Evolutionary conservation across 2,113 vertebrate species (phyloP), one percentile per base, ranked within the genome.

Genomic region (Girardinichthys multiradiatus): DNA sequence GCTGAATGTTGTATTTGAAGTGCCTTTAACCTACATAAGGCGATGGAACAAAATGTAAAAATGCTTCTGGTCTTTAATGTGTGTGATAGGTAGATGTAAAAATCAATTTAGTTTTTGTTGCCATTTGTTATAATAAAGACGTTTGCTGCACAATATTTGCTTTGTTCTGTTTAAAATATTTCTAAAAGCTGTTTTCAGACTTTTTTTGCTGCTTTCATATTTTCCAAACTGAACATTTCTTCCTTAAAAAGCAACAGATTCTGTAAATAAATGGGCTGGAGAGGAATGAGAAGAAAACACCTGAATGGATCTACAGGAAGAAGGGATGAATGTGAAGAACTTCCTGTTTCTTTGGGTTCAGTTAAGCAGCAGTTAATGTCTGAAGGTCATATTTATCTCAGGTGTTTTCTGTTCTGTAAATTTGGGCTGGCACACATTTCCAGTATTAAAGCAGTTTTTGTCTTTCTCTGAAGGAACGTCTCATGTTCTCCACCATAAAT

Each of bases 21-120:
- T 79, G 85, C 83, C 85, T 90, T 84, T 17, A 64, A 1, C 33
- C 63, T 60, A 13, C 31, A 57, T 15, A 4, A 28, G 51, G 62
- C 37, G 42, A 15, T 68, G 5, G 21, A 57, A 63, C 37, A 61
- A 62, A 54, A 30, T 27, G 0, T 63, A 5, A 28, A 64, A 42
- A 27, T 4, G 12, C 60, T 74, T 80, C 57, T 13, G 62, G 17
- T 37, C 21, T 42, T 8, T 74, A 54, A 27, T 31, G 13, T 67
- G 2, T 5, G 4, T 62, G 13, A 39, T 33, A 35, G 24, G 19
- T 28, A 4, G 19, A 72, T 70, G 68, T 77, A 71, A 76, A 61
- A 68, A 75, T 72, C 78, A 76, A 82, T n/a, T 35, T 35, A 7
- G n/a, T 58, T 27, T 62, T 26, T 64, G 8, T 42, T 15, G 10